A percentile compares a stretch with the other conserved stretches of the same genome.
Conservation (phyloP, 2,113 vertebrate species). For the Cebidichthys violaceus region DNA sequence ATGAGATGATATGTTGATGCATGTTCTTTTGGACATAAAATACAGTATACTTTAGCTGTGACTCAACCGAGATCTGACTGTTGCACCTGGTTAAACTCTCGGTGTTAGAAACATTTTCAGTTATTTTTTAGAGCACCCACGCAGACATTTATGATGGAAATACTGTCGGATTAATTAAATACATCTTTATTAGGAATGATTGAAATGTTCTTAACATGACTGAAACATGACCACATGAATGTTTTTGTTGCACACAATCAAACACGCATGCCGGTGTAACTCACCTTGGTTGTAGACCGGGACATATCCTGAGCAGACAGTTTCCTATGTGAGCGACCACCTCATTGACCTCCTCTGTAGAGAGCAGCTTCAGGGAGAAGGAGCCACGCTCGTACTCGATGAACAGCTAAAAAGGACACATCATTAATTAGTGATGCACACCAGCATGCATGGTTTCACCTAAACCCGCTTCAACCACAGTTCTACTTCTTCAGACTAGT, state of each 20-base stretch:
- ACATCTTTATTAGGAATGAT: not conserved
- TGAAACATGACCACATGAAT: not conserved
- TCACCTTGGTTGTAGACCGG: slow-evolving; percentile 92
- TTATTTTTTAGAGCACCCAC: not conserved
- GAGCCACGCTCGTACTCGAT: slow-evolving; percentile 92
- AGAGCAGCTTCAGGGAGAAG: slow-evolving; percentile 91
- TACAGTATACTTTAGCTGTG: not conserved
- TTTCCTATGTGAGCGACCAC: slow-evolving; percentile 93
- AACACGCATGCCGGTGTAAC: slow-evolving; percentile 43
- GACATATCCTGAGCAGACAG: slow-evolving; percentile 93
- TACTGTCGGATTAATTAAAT: not conserved
- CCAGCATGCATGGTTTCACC: not conserved
- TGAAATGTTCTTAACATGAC: not conserved
- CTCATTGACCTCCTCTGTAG: slow-evolving; percentile 92
- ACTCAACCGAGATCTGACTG: not conserved
- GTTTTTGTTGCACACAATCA: not conserved
- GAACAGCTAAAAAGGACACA: slow-evolving; percentile 83
- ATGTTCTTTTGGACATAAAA: not conserved
- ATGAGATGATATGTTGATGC: not conserved
- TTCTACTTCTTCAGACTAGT: not conserved
- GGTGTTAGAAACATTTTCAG: not conserved
- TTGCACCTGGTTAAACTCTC: not conserved
- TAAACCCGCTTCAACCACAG: not conserved
- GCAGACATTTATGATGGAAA: not conserved
- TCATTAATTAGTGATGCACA: slow-evolving; percentile 7